Evolutionary conservation across 2,888 invertebrate species (phyloP), one percentile per base, ranked within the genome.

Genomic region (Phengaris alcon): DNA sequence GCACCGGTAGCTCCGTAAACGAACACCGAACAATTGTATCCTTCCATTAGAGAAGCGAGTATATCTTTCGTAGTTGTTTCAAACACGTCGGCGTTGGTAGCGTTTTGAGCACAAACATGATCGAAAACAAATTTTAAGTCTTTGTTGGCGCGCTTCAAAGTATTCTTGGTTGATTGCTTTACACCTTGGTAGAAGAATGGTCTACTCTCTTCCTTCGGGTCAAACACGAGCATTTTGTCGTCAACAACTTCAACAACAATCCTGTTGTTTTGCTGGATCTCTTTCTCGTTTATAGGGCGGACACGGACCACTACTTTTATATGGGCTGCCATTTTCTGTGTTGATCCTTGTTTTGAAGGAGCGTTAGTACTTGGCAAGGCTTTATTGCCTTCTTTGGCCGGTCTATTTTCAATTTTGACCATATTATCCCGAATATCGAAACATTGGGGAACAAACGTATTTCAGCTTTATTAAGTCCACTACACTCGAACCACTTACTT

Each of bases 1-100:
- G 98, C 98, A 0, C 99, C 99, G 0, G 98, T 99, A 0, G 98
- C 98, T 3, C 98, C 99, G 88, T 99, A 99, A 1, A 97, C 98
- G 93, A 99, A 99, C 52, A 99, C 98, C 48, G 96, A 98, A 84
- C 98, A 98, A 85, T 98, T 99, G 83, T 97, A 98, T 8, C 98
- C 98, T 83, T 97, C 96, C 84, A 98, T 94, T 8, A 98, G 92
- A 1, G 96, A 95, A 68, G 94, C 88, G 13, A 99, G 94, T 76
- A 98, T 94, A 76, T 95, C 95, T 83, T 96, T 96, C 0, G 98
- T 98, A 22, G 97, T 97, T 48, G 95, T 95, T 80, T 96, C 94
- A 86, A 97, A 98, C 3, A 98, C 95, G 81, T 97, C 95, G n/a
- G 90, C 87, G 86, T 98, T 99, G 0, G 94, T 94, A 0, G 95